These are phyloP conservation scores for Coecobrya sp. DNA, from an alignment of 2,888 invertebrate species.

Conservation along the genomic window DNA sequence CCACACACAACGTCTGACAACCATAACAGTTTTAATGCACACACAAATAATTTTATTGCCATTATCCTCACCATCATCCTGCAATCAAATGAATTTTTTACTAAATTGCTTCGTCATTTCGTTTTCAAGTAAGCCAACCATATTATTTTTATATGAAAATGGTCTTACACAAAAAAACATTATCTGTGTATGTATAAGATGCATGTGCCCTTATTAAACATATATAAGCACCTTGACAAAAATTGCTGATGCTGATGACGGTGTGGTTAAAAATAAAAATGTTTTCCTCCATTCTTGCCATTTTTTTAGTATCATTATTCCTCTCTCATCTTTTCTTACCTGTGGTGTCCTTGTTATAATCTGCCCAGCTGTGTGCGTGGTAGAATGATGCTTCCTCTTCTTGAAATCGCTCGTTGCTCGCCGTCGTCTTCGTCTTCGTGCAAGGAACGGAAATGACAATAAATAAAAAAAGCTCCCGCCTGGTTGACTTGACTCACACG, in stretches of 20 bases:
- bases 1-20: background rate
- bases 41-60: background rate
- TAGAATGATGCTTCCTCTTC: background rate
- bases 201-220: no score
- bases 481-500: background rate
- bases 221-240: no score
- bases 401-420: background rate
- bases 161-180: no score
- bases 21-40: background rate
- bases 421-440: background rate
- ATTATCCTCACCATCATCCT: background rate
- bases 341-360: background rate
- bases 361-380: background rate
- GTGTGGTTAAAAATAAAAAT: background rate
- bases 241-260: no score
- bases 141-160: no score
- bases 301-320: background rate
- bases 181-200: no score
- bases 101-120: background rate
- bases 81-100: constrained; percentile 11
- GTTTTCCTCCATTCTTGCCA: background rate
- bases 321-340: background rate
- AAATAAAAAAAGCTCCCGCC: background rate
- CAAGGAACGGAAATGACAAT: background rate
- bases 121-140: background rate